Evolutionary conservation across 2,888 invertebrate species (phyloP), one percentile per base, ranked within the genome.

Genomic region (Drosophila vallismaia): DNA sequence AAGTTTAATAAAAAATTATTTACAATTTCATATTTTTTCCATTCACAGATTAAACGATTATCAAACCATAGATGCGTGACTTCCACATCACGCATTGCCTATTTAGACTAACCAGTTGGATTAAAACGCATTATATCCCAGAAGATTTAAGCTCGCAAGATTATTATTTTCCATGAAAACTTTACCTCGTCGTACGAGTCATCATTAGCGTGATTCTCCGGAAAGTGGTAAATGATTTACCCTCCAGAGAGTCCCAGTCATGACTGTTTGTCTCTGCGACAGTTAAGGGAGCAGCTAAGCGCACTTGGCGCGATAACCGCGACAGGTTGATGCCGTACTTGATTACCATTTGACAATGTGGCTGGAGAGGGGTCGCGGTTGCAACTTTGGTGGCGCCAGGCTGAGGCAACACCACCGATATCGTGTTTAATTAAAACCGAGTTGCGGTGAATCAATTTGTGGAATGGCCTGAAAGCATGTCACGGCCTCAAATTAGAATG

Each of bases 381-480:
- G 50, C 57, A 49, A 31, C 50, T 56, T 40, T 63, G 49, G 51
- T 60, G 71, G 71, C 79, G 76, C 68, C 71, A 60, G 56, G 52
- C 64, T 51, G 29, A 19, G 46, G 71, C 70, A 70, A 68, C 64
- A 50, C 38, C 66, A 81, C 79, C 83, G 74, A 85, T 82, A 76
- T 86, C 86, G 82, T 84, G 85, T 71, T 76, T 85, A 78, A 83
- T 87, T 83, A 83, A 76, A 75, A 60, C 38, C 44, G 63, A 69
- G 51, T 56, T 71, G 33, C 66, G 54, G 26, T 51, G 46, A 51
- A 60, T 56, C 55, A 53, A 42, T 59, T 69, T 58, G 48, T 50
- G 56, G 45, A 14, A 8, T 50, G 38, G 29, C 19, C 46, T 29
- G 10, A 2, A 6, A 50, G 44, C 48, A 31, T 57, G 59, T 48